Percentiles rank a stretch among this genome's conserved stretches.
Evolutionary conservation across 2,888 invertebrate species (phyloP).

Genomic region (Hypercompe scribonia): DNA sequence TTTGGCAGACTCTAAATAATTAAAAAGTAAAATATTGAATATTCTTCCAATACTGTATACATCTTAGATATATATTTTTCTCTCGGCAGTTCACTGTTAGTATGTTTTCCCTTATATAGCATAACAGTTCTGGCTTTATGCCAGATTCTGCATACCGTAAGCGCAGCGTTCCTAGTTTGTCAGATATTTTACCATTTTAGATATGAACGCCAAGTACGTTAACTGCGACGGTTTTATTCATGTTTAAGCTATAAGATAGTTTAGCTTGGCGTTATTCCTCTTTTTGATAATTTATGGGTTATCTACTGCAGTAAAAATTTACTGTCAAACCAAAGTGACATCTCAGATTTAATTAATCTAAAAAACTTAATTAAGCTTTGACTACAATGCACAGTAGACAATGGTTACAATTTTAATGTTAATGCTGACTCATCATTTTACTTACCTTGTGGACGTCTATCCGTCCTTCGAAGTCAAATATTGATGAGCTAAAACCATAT

Average conservation of each 20-base stretch:
- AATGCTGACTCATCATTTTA: too few species aligned
- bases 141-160: conserved; percentile 42
- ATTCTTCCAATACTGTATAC: conserved; percentile 31
- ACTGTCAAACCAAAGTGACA: not conserved
- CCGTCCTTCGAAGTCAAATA: too few species aligned
- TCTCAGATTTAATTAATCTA: not conserved
- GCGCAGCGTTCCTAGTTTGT: conserved; percentile 23
- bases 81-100: conserved; percentile 35
- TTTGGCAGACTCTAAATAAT: too few species aligned
- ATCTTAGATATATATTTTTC: conserved; percentile 33
- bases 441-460: too few species aligned
- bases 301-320: not conserved
- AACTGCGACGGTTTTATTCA: conserved; percentile 36
- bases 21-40: conserved; percentile 27
- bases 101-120: conserved; percentile 35
- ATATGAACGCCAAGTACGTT: conserved; percentile 31
- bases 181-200: conserved; percentile 24
- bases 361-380: not conserved
- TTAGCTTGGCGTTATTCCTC: not conserved
- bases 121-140: conserved; percentile 40
- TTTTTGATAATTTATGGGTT: not conserved
- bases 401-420: not conserved
- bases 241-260: not conserved
- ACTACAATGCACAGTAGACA: not conserved
- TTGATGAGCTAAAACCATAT: too few species aligned